A percentile compares a stretch with the other conserved stretches of the same genome.
Conservation (phyloP, 2,797 vertebrate genomes). For the Sebastes vulpes region DNA sequence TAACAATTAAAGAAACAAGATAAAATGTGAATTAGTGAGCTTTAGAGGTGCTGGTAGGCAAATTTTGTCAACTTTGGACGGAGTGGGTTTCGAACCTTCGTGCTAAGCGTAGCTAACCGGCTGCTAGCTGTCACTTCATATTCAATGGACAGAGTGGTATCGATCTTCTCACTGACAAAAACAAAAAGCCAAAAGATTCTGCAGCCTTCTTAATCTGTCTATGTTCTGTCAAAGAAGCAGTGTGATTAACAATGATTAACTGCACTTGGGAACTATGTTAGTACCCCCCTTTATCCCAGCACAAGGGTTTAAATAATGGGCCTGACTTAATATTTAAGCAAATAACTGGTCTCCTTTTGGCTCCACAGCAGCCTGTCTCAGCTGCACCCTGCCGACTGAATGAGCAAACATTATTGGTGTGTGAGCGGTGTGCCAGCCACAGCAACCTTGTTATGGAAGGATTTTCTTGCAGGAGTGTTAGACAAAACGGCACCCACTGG, state of each 20-base stretch:
- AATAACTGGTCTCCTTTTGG: slow-evolving; percentile 13
- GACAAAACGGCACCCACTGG: slow-evolving; percentile 31
- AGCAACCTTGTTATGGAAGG: slow-evolving; percentile 19
- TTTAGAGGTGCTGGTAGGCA: too few relatives aligned
- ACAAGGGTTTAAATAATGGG: slow-evolving; percentile 19
- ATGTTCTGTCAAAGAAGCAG: slow-evolving; percentile 15
- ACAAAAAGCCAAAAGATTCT: not conserved
- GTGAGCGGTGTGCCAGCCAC: slow-evolving; percentile 19
- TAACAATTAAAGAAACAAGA: not conserved
- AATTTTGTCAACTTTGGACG: not conserved
- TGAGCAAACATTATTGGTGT: slow-evolving; percentile 27
- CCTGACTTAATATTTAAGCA: slow-evolving; percentile 15
- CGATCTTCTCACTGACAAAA: not conserved
- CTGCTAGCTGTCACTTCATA: not conserved
- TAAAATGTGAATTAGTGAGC: not conserved
- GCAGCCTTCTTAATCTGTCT: not conserved
- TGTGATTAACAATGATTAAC: slow-evolving; percentile 5
- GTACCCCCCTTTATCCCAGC: not conserved
- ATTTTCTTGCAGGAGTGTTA: not conserved
- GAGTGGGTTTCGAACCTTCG: too few relatives aligned
- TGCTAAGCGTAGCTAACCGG: not conserved
- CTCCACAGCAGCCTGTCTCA: slow-evolving; percentile 7
- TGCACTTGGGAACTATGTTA: not conserved
- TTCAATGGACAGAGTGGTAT: not conserved
- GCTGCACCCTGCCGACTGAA: slow-evolving; percentile 12